Percentiles rank a stretch among this genome's conserved stretches.
phyloP scores from a whole-genome alignment of 2,113 vertebrate species.

The Charadrius vociferus region DNA sequence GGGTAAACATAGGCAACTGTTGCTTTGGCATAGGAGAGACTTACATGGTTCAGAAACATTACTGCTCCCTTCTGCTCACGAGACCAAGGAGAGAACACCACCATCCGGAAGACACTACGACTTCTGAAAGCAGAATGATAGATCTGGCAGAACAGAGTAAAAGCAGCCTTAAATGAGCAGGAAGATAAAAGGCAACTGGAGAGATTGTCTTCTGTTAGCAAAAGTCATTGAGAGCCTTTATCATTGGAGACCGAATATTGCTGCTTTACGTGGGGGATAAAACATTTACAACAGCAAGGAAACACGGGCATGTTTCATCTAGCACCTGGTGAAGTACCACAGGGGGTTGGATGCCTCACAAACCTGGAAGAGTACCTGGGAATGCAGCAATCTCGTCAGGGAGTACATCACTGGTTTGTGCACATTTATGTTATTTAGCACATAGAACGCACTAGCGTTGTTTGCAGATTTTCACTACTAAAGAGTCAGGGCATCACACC shows the following conservation, averaged over 20 bases:
- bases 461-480: background rate
- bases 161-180: background rate
- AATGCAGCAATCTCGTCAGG: background rate
- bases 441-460: background rate
- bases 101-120: background rate
- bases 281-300: background rate
- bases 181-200: background rate
- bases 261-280: background rate
- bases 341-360: background rate
- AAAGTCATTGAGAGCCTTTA: accelerated
- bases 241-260: background rate
- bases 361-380: background rate
- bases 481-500: background rate
- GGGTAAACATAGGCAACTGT: constrained; percentile 5
- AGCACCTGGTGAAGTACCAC: background rate
- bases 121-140: background rate
- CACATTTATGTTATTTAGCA: background rate
- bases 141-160: background rate
- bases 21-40: background rate
- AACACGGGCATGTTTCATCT: background rate
- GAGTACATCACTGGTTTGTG: background rate
- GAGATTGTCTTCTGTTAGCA: background rate
- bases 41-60: background rate
- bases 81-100: background rate
- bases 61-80: background rate